Base-by-base conservation (phyloP, 2,888 invertebrate genomes). In the Hypselothyrea guttata region DNA sequence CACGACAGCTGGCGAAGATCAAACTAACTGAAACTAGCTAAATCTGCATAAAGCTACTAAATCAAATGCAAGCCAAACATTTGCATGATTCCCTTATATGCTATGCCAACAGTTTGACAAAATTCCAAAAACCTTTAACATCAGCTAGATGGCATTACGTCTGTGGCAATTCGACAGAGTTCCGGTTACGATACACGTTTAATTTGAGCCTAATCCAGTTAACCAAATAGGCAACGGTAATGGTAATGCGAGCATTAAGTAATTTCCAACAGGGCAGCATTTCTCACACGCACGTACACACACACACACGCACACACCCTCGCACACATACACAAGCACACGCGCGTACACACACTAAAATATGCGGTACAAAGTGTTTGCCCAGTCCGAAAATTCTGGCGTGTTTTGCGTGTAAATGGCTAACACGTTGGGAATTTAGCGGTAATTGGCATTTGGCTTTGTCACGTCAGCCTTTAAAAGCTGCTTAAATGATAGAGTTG, bases 371-470 rank as follows among this genome's bases (percentile, higher is more conserved):
- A 13, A 18, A 57, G 22, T 37, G 31, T 27, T 42, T 16, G 41
- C 22, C 35, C 47, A 22, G 15, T 13, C 27, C 15, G 11, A 11
- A 58, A 58, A 31, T 35, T 31, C 33, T 11, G 1, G 27, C 34
- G 35, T 22, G 41, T 13, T 22, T 22, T 34, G 45, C 56, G 65
- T 62, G 62, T 63, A 63, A 81, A 73, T 78, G 47, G 71, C 81
- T 52, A 67, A 63, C 60, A 64, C 60, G 49, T 61, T 45, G 62
- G 55, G 71, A 74, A 56, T 76, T 73, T 57, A 38, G 82, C 65
- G 65, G 71, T 77, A 84, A 84, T 84, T 84, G 84, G 82, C 68
- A 60, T 61, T 67, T 54, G 47, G 55, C 56, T 64, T 48, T 44
- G 45, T 31, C 27, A 35, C 40, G 41, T 46, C 18, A 12, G 18